These are phyloP conservation scores for Herpetotheres cachinnans DNA, from an alignment of 2,113 vertebrate genomes.

Conservation along the genomic window DNA sequence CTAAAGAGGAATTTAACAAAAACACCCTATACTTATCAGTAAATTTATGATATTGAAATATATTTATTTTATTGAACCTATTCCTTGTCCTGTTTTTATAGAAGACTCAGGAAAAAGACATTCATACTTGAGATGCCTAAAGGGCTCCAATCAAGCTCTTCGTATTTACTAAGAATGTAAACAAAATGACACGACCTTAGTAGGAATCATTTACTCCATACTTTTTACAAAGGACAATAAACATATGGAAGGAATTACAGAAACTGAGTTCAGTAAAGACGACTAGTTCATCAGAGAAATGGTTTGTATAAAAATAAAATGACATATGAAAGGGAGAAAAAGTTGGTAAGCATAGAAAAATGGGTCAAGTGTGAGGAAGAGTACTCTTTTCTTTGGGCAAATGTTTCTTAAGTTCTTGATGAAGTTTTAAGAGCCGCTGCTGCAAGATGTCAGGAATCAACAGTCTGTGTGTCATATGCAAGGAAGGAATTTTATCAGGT, in stretches of 20 bases:
- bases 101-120: conserved; percentile 14
- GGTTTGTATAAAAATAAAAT: not conserved
- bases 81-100: conserved; percentile 43
- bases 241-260: conserved; percentile 68
- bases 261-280: not conserved
- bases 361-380: not conserved
- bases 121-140: conserved; percentile 61
- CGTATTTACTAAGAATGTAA: conserved; percentile 65
- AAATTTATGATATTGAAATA: not conserved
- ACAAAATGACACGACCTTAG: conserved; percentile 63
- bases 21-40: not conserved
- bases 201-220: conserved; percentile 43
- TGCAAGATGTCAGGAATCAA: not conserved
- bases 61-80: conserved; percentile 22
- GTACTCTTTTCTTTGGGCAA: not conserved
- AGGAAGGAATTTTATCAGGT: not conserved
- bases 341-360: conserved; percentile 17
- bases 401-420: not conserved
- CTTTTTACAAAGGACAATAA: conserved; percentile 51
- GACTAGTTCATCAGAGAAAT: not conserved
- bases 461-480: not conserved
- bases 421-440: not conserved
- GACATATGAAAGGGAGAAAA: not conserved
- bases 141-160: conserved; percentile 42
- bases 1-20: not conserved